Evolutionary conservation across 2,113 vertebrate genomes (phyloP).

Genomic region (Scolopax mira): DNA sequence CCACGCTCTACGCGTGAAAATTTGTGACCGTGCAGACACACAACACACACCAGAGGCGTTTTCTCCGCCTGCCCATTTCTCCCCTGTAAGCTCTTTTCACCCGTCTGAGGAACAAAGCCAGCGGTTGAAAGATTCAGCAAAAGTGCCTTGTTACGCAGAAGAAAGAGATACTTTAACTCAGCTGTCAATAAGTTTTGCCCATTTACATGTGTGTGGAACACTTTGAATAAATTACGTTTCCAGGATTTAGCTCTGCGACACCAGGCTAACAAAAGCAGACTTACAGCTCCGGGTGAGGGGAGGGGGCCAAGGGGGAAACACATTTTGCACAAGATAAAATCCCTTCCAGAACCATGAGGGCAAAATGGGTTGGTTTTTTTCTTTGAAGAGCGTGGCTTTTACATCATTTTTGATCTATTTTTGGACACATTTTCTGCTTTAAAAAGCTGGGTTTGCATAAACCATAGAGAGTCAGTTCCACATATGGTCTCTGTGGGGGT

Average conservation of each 20-base stretch:
- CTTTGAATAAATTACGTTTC: slow-evolving; percentile 63
- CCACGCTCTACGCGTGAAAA: accelerated
- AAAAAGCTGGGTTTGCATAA: not conserved
- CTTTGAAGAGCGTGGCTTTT: not conserved
- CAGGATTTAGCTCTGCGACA: slow-evolving; percentile 33
- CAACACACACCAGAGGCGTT: not conserved
- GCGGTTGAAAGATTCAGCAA: not conserved
- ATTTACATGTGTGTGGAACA: slow-evolving; percentile 46
- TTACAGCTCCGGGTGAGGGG: not conserved
- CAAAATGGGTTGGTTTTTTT: not conserved
- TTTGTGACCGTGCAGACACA: not conserved
- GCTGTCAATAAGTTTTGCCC: slow-evolving; percentile 56
- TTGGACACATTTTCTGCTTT: not conserved
- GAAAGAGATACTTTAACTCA: slow-evolving; percentile 65
- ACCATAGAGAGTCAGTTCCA: not conserved
- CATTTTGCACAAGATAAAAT: slow-evolving; percentile 41
- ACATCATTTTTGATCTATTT: slow-evolving; percentile 13
- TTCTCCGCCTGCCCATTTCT: not conserved
- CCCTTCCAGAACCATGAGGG: not conserved
- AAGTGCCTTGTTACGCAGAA: slow-evolving; percentile 38
- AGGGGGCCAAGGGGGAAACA: not conserved
- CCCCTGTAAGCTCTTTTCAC: not conserved
- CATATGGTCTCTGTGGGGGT: not conserved
- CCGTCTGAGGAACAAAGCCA: slow-evolving; percentile 32
- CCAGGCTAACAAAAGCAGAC: slow-evolving; percentile 19